Evolutionary conservation across 2,888 invertebrate genomes (phyloP).

Genomic region (Drosophila hawaiiensis): DNA sequence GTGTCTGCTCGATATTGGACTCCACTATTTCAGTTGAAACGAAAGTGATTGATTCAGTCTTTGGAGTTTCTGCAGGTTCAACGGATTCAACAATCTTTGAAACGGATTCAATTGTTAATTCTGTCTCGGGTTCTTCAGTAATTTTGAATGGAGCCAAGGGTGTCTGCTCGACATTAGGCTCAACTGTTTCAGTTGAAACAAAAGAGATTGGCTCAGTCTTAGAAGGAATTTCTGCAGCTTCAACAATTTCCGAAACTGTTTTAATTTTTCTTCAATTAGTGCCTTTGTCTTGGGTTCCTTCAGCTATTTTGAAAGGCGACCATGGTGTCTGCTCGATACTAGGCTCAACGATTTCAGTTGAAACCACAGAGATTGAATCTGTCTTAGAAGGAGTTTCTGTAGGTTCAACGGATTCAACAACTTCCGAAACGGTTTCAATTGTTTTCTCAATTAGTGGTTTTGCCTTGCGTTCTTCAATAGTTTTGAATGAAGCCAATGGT

Average conservation of each 20-base stretch:
- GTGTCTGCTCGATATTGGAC: no score
- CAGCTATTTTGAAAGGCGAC: slow-evolving; percentile 21
- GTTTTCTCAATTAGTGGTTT: background rate
- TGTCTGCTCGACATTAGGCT: background rate
- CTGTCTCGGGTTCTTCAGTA: background rate
- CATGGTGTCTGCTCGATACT: slow-evolving; percentile 16
- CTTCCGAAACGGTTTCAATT: slow-evolving; percentile 4
- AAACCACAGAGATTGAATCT: background rate
- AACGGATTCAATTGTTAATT: background rate
- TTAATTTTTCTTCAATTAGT: slow-evolving; percentile 1
- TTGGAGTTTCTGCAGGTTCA: background rate
- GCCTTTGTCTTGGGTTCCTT: background rate
- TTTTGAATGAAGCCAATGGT: slow-evolving; percentile 37
- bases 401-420: background rate
- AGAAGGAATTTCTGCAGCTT: background rate
- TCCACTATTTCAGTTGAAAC: no score
- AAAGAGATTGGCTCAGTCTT: background rate
- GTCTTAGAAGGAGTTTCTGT: background rate
- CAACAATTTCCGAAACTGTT: background rate
- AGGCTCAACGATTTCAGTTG: background rate
- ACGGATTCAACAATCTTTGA: background rate
- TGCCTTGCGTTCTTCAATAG: background rate
- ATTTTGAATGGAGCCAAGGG: slow-evolving; percentile 29
- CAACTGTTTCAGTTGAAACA: slow-evolving; percentile 9
- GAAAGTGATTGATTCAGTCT: no score